Percentiles rank a stretch among this genome's conserved stretches.
phyloP scores from a whole-genome alignment of 2,113 vertebrate genomes.

The Abramis brama region DNA sequence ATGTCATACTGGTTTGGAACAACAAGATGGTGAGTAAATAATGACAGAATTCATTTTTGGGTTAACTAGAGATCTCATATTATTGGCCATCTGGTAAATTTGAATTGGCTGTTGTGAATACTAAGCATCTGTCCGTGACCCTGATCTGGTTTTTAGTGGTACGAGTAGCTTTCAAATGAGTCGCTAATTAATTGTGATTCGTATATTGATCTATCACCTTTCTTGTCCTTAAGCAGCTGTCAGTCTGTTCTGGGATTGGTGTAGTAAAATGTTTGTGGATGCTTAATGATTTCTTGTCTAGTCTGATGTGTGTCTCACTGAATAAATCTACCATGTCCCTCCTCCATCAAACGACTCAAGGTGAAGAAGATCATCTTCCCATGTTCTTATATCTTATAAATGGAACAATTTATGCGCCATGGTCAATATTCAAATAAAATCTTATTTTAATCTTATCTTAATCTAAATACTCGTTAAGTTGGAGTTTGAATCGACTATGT shows the following conservation, averaged over 20 bases:
- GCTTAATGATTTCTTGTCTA: constrained; percentile 2
- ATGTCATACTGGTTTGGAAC: background rate
- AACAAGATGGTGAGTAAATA: background rate
- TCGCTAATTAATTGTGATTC: background rate
- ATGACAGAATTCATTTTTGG: background rate
- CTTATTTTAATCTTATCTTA: background rate
- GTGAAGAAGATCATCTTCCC: background rate
- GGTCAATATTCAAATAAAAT: background rate
- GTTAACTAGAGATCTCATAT: background rate
- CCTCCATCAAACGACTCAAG: background rate
- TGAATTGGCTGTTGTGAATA: background rate
- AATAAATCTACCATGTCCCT: background rate
- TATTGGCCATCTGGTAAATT: background rate
- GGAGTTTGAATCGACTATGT: background rate
- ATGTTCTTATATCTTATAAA: background rate
- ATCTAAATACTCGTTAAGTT: background rate
- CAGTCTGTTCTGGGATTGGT: background rate
- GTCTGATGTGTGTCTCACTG: background rate
- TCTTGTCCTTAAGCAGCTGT: background rate
- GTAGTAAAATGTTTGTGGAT: constrained; percentile 17
- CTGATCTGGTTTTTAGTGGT: background rate
- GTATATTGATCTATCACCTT: background rate
- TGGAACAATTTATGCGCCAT: background rate
- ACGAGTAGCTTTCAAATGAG: background rate
- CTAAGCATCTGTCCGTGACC: background rate